Evolutionary conservation across 2,888 invertebrate species (phyloP).

Genomic region (Stictocephala bisonia): DNA sequence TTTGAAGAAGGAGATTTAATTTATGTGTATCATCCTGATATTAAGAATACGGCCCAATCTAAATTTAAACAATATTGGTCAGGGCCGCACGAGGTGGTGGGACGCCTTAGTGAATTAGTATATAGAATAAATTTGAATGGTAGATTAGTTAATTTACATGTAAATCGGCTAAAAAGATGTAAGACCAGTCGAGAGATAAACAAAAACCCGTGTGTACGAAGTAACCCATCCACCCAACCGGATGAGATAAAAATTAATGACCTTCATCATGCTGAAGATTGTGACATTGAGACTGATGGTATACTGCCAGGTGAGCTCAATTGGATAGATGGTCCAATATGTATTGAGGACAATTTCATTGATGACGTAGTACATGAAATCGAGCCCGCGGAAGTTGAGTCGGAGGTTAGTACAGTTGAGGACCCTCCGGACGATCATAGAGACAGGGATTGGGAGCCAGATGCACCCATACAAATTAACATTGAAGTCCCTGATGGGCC

Average conservation of each 20-base stretch:
- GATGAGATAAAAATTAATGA: too few species aligned
- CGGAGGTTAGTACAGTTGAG: not conserved
- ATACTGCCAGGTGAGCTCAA: not conserved
- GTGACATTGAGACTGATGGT: too few species aligned
- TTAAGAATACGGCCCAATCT: not conserved
- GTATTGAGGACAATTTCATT: not conserved
- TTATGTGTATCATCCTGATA: constrained; percentile 5
- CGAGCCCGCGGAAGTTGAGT: not conserved
- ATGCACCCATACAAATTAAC: too few species aligned
- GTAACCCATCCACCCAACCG: too few species aligned
- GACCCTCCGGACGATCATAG: not conserved
- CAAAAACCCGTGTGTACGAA: too few species aligned
- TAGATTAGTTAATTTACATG: not conserved
- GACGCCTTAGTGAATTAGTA: not conserved
- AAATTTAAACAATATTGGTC: constrained; percentile 4
- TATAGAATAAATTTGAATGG: constrained; percentile 1
- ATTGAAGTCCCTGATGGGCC: not conserved
- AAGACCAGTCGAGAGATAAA: too few species aligned
- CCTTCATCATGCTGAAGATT: too few species aligned
- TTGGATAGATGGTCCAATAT: not conserved
- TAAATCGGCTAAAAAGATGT: not conserved
- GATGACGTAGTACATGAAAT: constrained; percentile 11
- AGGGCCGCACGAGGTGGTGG: constrained; percentile 20
- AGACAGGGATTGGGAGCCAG: constrained; percentile 8
- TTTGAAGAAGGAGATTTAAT: not conserved